These are phyloP conservation scores for Nebria salina DNA, from an alignment of 2,888 invertebrate species.

Conservation along the genomic window DNA sequence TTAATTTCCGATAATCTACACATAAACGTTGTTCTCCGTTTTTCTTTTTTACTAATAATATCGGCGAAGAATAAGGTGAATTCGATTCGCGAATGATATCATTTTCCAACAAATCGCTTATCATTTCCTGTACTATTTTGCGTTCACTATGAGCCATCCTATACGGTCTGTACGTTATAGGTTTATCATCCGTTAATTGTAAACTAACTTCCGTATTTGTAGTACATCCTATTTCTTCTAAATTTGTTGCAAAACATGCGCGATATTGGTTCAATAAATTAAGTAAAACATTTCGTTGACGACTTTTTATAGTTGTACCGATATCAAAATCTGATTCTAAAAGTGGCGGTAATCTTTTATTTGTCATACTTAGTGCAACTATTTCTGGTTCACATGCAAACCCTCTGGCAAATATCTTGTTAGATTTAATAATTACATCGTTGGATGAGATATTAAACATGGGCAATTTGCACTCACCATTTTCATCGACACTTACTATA, in stretches of 20 bases:
- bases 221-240: slow-evolving; percentile 20
- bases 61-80: slow-evolving; percentile 48
- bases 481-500: slow-evolving; percentile 10
- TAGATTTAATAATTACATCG: background rate
- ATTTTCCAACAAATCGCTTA: slow-evolving; percentile 40
- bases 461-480: slow-evolving; percentile 11
- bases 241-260: background rate
- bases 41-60: slow-evolving; percentile 39
- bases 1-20: slow-evolving; percentile 48
- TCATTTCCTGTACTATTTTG: slow-evolving; percentile 45
- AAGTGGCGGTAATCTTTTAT: slow-evolving; percentile 2
- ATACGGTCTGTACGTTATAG: slow-evolving; percentile 49
- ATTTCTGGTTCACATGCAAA: slow-evolving; percentile 11
- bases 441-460: slow-evolving; percentile 16
- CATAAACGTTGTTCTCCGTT: slow-evolving; percentile 48
- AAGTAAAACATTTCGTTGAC: background rate
- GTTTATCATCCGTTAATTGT: slow-evolving; percentile 28
- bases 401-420: slow-evolving; percentile 21
- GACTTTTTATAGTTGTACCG: background rate
- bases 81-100: slow-evolving; percentile 48
- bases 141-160: slow-evolving; percentile 48
- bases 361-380: slow-evolving; percentile 6
- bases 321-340: background rate
- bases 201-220: slow-evolving; percentile 47
- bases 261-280: slow-evolving; percentile 8